phyloP scores from a whole-genome alignment of 2,797 vertebrate genomes.

The Gymnoscopelus microlampas region DNA sequence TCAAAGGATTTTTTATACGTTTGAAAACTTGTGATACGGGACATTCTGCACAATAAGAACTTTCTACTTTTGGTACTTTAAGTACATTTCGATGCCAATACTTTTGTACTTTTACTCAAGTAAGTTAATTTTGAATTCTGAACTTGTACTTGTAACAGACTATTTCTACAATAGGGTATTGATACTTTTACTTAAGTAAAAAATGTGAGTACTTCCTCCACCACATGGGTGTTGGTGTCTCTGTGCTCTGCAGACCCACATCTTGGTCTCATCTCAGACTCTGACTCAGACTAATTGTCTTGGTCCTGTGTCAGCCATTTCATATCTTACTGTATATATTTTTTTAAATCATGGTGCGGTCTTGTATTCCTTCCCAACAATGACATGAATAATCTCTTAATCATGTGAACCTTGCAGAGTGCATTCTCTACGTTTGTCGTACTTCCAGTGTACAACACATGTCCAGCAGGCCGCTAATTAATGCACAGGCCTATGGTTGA shows the following conservation, averaged over 20 bases:
- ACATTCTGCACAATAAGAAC: too few relatives aligned
- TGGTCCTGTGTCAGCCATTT: conserved; percentile 49
- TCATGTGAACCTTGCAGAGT: conserved; percentile 54
- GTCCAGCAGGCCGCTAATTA: conserved; percentile 55
- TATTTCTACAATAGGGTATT: too few relatives aligned
- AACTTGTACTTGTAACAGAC: too few relatives aligned
- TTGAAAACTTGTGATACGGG: too few relatives aligned
- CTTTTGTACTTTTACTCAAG: too few relatives aligned
- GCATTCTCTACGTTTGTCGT: conserved; percentile 39
- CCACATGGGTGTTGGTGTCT: neutral
- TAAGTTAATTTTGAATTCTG: too few relatives aligned
- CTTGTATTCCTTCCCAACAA: conserved; percentile 51
- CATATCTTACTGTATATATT: too few relatives aligned
- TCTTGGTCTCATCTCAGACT: conserved; percentile 49
- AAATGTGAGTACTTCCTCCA: too few relatives aligned
- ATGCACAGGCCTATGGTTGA: conserved; percentile 31
- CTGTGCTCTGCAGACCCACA: conserved; percentile 25
- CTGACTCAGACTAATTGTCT: conserved; percentile 52
- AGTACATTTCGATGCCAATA: too few relatives aligned
- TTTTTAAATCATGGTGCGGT: conserved; percentile 48
- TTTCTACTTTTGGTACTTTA: too few relatives aligned
- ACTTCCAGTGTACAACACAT: conserved; percentile 46
- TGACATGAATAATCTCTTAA: conserved; percentile 59
- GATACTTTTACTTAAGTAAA: too few relatives aligned
- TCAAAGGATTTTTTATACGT: too few relatives aligned